Base-by-base conservation (phyloP, 1,140 invertebrate species). In the Yoshiicerus persimilis region DNA sequence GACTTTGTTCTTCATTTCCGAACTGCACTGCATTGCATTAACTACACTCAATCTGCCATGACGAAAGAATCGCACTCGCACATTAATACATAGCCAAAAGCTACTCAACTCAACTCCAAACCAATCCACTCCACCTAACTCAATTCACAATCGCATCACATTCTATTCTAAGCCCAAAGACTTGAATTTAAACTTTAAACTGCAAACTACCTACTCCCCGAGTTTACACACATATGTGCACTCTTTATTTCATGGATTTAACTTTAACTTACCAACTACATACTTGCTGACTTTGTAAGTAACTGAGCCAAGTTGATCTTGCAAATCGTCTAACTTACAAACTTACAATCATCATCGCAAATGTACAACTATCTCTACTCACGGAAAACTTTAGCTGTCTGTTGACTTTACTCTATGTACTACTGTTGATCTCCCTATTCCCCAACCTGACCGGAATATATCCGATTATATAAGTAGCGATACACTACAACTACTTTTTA, bases 1-100 rank as follows among this genome's bases (percentile, higher is more conserved):
- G 75, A 80, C 75, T 80, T 80, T 80, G 75, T 80, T 80, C 32
- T 23, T 80, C 75, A 80, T 75, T 75, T 75, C 70, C 23, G 70
- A 80, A 38, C 32, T 80, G 75, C 75, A 87, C 86, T 75, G 64
- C 32, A 39, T 75, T 77, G 41, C 64, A 83, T 87, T 87, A 87
- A 87, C 32, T 83, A 87, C 70, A 87, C n/a, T 87, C 86, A 87
- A 87, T 87, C 86, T 83, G 86, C 38, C 86, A 83, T 87, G 86
- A 87, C 36, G 86, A 83, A 23, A 83, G 86, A 83, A 87, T 87
- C 38, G 41, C 39, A 80, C 25, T 36, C 70, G 83, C 41, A 87
- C 27, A 83, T 56, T 80, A 80, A 80, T 80, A 38, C 34, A 80
- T 80, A 80, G 75, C 75, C 75, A 80, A 80, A 38, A 80, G 75